A percentile compares a stretch with the other conserved stretches of the same genome.
Conservation (phyloP, 2,113 vertebrate species). For the Otolemur garnettii region DNA sequence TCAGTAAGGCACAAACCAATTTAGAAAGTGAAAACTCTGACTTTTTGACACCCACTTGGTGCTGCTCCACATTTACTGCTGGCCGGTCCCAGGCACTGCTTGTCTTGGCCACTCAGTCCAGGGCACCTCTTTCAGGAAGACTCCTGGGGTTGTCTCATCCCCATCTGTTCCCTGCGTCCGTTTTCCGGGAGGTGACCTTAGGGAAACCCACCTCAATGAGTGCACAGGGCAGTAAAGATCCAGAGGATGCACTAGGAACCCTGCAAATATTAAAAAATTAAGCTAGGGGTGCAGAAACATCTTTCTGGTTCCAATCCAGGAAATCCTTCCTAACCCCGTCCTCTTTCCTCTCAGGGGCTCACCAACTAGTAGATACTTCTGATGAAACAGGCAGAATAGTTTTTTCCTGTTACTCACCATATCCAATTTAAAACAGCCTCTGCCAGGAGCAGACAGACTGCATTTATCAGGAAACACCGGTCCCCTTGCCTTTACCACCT, state of each 20-base stretch:
- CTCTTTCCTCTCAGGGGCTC: neutral
- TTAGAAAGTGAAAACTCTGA: neutral
- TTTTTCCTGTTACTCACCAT: neutral
- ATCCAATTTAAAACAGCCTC: slow-evolving; percentile 42
- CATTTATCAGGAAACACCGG: slow-evolving; percentile 61
- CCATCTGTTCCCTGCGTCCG: neutral
- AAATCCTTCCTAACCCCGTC: neutral
- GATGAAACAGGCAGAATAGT: neutral
- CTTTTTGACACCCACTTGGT: accelerated
- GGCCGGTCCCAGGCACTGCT: neutral
- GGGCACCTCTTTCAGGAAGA: neutral
- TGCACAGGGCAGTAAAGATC: neutral
- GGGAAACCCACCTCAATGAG: neutral
- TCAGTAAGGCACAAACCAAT: neutral
- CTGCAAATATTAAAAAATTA: neutral
- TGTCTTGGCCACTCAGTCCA: neutral
- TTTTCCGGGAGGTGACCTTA: neutral
- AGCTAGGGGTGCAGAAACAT: neutral
- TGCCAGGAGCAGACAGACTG: neutral
- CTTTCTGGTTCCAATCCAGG: neutral
- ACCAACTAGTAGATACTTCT: neutral
- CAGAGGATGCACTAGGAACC: neutral
- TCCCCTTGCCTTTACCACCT: slow-evolving; percentile 66
- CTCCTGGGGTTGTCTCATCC: neutral
- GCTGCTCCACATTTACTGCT: neutral